These are phyloP conservation scores for Bimastos eiseni DNA, from an alignment of 2,888 invertebrate genomes.

Conservation along the genomic window DNA sequence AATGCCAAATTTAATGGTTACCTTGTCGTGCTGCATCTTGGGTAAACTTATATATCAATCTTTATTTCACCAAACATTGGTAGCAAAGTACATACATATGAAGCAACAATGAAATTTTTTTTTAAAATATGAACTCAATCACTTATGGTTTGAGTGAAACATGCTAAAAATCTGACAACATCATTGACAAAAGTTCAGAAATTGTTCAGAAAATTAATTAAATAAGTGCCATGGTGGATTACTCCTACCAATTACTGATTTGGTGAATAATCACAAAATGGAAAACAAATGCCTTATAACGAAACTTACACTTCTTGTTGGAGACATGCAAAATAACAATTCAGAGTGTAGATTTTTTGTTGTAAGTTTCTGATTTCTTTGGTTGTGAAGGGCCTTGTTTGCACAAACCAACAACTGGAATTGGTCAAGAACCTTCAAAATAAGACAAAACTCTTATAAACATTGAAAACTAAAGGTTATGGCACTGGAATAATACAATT, in stretches of 20 bases:
- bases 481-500: background rate
- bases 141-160: too few relatives aligned
- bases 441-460: background rate
- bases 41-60: background rate
- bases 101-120: too few relatives aligned
- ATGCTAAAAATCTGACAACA: too few relatives aligned
- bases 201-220: background rate
- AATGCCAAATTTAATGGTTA: background rate
- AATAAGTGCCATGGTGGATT: background rate
- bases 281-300: background rate
- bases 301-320: slow-evolving; percentile 26
- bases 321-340: slow-evolving; percentile 16
- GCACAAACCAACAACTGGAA: slow-evolving; percentile 17
- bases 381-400: slow-evolving; percentile 18
- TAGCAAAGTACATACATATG: too few relatives aligned
- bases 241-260: background rate
- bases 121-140: too few relatives aligned
- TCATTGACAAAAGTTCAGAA: background rate
- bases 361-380: background rate
- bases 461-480: background rate
- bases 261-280: background rate
- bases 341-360: slow-evolving; percentile 23
- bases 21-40: background rate
- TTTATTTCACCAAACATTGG: too few relatives aligned
- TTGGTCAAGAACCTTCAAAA: slow-evolving; percentile 16